Evolutionary conservation across 1,140 invertebrate species (phyloP).

Genomic region (Dufourea novaeangliae): DNA sequence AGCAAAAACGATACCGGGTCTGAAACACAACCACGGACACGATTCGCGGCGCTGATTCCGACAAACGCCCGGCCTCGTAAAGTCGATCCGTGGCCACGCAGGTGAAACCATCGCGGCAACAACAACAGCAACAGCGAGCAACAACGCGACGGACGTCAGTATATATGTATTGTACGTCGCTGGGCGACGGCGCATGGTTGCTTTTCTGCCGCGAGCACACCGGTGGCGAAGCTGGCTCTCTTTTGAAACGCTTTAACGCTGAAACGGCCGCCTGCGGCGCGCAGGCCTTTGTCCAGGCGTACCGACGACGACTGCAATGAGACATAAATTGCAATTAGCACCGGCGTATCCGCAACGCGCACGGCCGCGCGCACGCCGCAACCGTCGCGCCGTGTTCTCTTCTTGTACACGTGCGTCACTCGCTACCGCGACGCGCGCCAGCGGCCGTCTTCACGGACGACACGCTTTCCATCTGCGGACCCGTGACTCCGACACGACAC

Average conservation of each 20-base stretch:
- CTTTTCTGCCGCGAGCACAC: slow-evolving; percentile 32
- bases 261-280: slow-evolving; percentile 70
- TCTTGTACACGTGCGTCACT: slow-evolving; percentile 25
- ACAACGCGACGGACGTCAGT: too few relatives aligned
- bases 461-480: neutral
- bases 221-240: slow-evolving; percentile 42
- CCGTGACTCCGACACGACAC: neutral
- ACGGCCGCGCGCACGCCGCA: slow-evolving; percentile 26
- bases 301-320: slow-evolving; percentile 75
- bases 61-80: slow-evolving; percentile 24
- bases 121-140: too few relatives aligned
- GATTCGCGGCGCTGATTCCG: slow-evolving; percentile 24
- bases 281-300: slow-evolving; percentile 71
- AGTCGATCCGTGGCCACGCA: slow-evolving; percentile 14
- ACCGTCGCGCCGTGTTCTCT: slow-evolving; percentile 2
- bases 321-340: slow-evolving; percentile 80
- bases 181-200: slow-evolving; percentile 2
- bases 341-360: slow-evolving; percentile 60
- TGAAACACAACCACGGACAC: slow-evolving; percentile 5
- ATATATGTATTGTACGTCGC: too few relatives aligned
- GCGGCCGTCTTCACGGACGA: neutral
- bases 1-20: neutral
- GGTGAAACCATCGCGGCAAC: neutral
- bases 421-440: neutral
- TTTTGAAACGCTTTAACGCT: slow-evolving; percentile 71